Conservation (phyloP, 2,113 vertebrate species). For the Cochlearius cochlearius region DNA sequence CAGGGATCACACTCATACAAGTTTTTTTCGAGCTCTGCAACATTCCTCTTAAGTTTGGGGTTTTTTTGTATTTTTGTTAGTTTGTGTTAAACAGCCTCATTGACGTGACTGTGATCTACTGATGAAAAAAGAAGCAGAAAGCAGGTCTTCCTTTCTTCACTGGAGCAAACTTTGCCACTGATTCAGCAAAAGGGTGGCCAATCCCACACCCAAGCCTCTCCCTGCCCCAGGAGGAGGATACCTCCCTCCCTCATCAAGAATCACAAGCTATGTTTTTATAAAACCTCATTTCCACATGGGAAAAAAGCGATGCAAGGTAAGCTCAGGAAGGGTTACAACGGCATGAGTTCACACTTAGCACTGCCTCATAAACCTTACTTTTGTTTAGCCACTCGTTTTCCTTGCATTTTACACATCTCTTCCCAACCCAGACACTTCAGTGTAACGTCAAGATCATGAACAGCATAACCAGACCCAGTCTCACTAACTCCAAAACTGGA, state of each 20-base stretch:
- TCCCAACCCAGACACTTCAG: not conserved
- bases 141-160: not conserved
- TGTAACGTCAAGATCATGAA: not conserved
- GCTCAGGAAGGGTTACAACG: not conserved
- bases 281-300: not conserved
- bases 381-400: not conserved
- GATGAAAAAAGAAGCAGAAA: not conserved
- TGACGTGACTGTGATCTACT: rapidly evolving
- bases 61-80: not conserved
- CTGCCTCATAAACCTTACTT: not conserved
- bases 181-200: not conserved
- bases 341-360: not conserved
- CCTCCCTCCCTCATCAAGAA: not conserved
- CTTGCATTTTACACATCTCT: not conserved
- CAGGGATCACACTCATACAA: not conserved
- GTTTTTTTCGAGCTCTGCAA: not conserved
- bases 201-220: not conserved
- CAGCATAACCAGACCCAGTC: not conserved
- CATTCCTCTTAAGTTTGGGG: not conserved
- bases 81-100: not conserved
- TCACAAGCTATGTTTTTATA: not conserved
- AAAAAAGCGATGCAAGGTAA: not conserved
- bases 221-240: not conserved
- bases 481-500: not conserved
- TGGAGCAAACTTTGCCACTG: not conserved